Percentiles rank a stretch among this genome's conserved stretches.
Evolutionary conservation across 1,140 invertebrate species (phyloP).

Genomic region (Pogonus chalceus): DNA sequence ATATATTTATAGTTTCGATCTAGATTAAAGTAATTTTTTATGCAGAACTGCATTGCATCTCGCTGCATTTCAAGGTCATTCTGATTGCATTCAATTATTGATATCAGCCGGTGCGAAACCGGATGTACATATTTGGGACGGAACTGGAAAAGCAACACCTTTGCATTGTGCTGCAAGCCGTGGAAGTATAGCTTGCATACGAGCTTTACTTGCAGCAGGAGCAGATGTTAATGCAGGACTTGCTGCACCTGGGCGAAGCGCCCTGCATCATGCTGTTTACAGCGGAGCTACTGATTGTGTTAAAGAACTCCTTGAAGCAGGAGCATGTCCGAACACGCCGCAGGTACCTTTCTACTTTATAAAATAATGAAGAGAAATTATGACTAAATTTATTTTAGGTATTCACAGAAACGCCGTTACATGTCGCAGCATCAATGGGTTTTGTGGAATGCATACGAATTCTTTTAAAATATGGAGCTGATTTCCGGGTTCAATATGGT

Average conservation of each 20-base stretch:
- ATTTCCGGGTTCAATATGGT: conserved; percentile 62
- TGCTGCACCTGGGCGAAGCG: conserved; percentile 40
- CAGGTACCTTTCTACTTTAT: conserved; percentile 41
- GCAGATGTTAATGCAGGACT: conserved; percentile 67
- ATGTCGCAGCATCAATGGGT: conserved; percentile 67
- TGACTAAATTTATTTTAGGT: conserved; percentile 38
- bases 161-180: conserved; percentile 65
- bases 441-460: conserved; percentile 54
- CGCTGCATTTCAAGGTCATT: conserved; percentile 55
- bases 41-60: conserved; percentile 65
- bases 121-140: conserved; percentile 55
- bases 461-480: conserved; percentile 59
- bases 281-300: conserved; percentile 59
- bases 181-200: conserved; percentile 45
- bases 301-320: conserved; percentile 51
- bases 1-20: no score
- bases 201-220: conserved; percentile 50
- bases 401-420: conserved; percentile 72
- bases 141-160: conserved; percentile 53
- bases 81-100: conserved; percentile 51
- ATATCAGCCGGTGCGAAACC: conserved; percentile 51
- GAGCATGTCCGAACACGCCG: conserved; percentile 65
- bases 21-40: not conserved
- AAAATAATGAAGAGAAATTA: not conserved
- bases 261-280: conserved; percentile 65